Base-by-base conservation (phyloP, 2,113 vertebrate genomes). In the Macrotis lagotis region DNA sequence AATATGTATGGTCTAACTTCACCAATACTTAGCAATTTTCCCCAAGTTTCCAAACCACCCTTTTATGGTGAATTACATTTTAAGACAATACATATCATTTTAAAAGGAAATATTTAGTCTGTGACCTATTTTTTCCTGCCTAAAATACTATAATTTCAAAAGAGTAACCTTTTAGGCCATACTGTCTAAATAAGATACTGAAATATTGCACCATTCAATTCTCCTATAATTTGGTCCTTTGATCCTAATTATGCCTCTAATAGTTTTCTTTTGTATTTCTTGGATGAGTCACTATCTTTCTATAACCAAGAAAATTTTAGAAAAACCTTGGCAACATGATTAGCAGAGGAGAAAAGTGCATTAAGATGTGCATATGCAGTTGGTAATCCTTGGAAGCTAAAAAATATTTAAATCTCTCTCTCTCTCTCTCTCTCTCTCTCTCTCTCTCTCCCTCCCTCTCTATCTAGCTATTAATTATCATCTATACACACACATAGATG, bases 101-200 rank as follows among this genome's bases (percentile, higher is more conserved):
- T 91, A 31, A 92, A 95, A 95, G 51, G 11, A 51, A 93, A n/a
- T 49, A 88, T 91, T 52, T 53, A 50, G 91, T 92, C 55, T 95
- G 51, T 96, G 55, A 95, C 59, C 93, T 96, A 89, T 92, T 24
- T 92, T 94, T 94, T 94, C 26, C 89, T 52, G 44, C 22, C 52
- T 48, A 1, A 90, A 92, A 93, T 88, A 31, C 8, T 93, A 92
- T 94, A 94, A 55, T 92, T 25, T 92, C 24, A 91, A 95, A 95
- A 9, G 37, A 47, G 91, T 50, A 91, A 93, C 19, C 25, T 90
- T 95, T 91, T 94, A 8, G 9, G 89, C 31, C 3, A 74, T 53
- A 59, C 74, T 51, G 59, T n/a, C 48, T 51, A 49, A 90, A 90
- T 88, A 89, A 94, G 22, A 31, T 94, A 51, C 89, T 93, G 55